phyloP scores from a whole-genome alignment of 92 coral and sea anemone species.

The Epizoanthus scotinus region DNA sequence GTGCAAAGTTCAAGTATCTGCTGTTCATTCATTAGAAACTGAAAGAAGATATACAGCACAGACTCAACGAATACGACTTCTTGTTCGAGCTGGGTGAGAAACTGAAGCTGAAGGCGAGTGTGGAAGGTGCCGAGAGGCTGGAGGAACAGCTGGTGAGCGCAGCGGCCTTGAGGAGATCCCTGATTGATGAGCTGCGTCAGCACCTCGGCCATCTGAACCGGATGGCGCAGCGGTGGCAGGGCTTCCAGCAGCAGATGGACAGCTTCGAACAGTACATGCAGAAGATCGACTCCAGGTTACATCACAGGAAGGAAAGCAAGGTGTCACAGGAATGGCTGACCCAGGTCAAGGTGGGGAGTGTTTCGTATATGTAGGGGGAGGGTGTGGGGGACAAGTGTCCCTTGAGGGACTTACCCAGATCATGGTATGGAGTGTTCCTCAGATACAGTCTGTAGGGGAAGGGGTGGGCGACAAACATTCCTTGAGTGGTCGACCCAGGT shows the following conservation, averaged over 20 bases:
- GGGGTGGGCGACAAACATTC: no score
- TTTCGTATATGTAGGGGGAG: no score
- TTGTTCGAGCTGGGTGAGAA: conserved; percentile 77
- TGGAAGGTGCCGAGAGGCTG: conserved; percentile 73
- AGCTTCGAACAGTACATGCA: conserved; percentile 88
- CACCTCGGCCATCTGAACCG: conserved; percentile 71
- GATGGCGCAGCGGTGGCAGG: conserved; percentile 84
- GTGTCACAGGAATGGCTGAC: conserved; percentile 91
- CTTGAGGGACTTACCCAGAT: no score
- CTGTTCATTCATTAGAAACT: conserved; percentile 53
- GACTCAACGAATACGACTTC: conserved; percentile 62
- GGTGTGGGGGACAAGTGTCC: no score
- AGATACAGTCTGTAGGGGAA: no score
- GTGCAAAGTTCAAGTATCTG: neutral
- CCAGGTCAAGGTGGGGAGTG: conserved; percentile 72
- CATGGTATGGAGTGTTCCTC: conserved; percentile 45
- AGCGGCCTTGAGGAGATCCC: conserved; percentile 72
- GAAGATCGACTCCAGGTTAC: conserved; percentile 77
- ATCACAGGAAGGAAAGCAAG: conserved; percentile 66
- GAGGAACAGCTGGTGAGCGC: conserved; percentile 80
- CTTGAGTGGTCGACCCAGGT: no score
- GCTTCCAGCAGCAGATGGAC: conserved; percentile 78
- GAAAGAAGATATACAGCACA: conserved; percentile 62
- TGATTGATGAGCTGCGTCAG: conserved; percentile 79
- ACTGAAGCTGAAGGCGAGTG: conserved; percentile 74